These are phyloP conservation scores for Amphiduros pacificus DNA, from an alignment of 2,888 invertebrate species.

Conservation along the genomic window DNA sequence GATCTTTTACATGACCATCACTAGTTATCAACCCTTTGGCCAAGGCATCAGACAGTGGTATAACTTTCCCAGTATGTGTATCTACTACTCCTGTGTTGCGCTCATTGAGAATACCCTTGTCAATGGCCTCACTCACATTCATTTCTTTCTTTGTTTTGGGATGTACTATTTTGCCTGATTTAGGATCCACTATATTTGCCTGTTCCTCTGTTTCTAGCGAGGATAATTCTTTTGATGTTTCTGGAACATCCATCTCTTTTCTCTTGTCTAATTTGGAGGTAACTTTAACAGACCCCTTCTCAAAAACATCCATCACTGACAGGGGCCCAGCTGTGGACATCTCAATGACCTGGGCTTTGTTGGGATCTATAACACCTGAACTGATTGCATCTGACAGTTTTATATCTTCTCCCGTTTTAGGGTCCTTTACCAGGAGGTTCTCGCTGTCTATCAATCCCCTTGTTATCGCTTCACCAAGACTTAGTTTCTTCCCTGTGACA, in stretches of 20 bases:
- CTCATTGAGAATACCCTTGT: conserved; percentile 55
- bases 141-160: conserved; percentile 76
- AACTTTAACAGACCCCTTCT: conserved; percentile 17
- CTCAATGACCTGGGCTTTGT: conserved; percentile 70
- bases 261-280: conserved; percentile 14
- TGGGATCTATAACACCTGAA: conserved; percentile 56
- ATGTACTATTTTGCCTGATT: conserved; percentile 60
- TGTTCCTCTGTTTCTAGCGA: neutral
- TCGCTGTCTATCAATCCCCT: conserved; percentile 17
- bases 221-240: neutral
- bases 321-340: conserved; percentile 67
- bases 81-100: conserved; percentile 62
- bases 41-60: conserved; percentile 75
- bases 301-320: no score
- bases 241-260: neutral
- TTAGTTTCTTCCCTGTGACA: conserved; percentile 20
- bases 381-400: conserved; percentile 75
- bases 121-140: conserved; percentile 71
- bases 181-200: conserved; percentile 37
- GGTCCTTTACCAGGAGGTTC: conserved; percentile 69
- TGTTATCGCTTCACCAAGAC: conserved; percentile 39
- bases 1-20: neutral
- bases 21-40: conserved; percentile 20
- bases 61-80: conserved; percentile 61
- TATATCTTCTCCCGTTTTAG: conserved; percentile 77